A percentile compares a stretch with the other conserved stretches of the same genome.
These are phyloP conservation scores for Mormyrus hasselquistii DNA, from an alignment of 2,797 vertebrate genomes.

Conservation along the genomic window DNA sequence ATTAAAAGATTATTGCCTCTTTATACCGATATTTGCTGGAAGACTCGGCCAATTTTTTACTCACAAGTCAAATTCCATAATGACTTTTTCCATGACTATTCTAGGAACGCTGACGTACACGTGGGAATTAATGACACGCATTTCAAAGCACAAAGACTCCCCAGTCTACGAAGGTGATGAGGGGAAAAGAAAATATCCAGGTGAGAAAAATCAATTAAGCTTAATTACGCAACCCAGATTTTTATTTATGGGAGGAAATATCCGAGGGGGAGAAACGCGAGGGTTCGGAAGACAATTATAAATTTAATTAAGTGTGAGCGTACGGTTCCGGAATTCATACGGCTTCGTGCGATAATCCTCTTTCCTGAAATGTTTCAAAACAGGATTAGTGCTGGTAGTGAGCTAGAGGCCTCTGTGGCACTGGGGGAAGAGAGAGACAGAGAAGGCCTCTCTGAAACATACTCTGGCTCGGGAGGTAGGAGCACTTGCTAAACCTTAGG, in stretches of 20 bases:
- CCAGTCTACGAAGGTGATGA: not conserved
- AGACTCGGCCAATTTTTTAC: not conserved
- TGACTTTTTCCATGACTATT: not conserved
- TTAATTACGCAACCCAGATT: slow-evolving; percentile 52
- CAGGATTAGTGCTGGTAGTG: slow-evolving; percentile 46
- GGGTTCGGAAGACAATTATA: slow-evolving; percentile 53
- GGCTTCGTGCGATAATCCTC: slow-evolving; percentile 45
- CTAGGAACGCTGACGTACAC: not conserved
- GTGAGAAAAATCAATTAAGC: slow-evolving; percentile 49
- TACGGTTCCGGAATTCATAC: slow-evolving; percentile 42
- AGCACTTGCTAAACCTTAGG: not conserved
- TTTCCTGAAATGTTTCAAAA: slow-evolving; percentile 51
- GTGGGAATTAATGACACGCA: not conserved
- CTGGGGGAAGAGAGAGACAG: not conserved
- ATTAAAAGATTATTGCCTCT: not conserved
- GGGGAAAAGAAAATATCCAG: slow-evolving; percentile 33
- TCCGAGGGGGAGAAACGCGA: slow-evolving; percentile 37
- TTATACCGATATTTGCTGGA: not conserved
- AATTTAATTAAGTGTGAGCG: slow-evolving; percentile 61
- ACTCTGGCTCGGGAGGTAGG: not conserved
- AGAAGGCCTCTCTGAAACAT: not conserved
- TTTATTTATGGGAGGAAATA: slow-evolving; percentile 39
- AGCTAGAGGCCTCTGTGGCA: not conserved
- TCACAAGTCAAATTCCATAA: not conserved
- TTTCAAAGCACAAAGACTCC: not conserved